These are phyloP conservation scores for Calidris pugnax DNA, from an alignment of 2,113 vertebrate genomes.

Conservation along the genomic window DNA sequence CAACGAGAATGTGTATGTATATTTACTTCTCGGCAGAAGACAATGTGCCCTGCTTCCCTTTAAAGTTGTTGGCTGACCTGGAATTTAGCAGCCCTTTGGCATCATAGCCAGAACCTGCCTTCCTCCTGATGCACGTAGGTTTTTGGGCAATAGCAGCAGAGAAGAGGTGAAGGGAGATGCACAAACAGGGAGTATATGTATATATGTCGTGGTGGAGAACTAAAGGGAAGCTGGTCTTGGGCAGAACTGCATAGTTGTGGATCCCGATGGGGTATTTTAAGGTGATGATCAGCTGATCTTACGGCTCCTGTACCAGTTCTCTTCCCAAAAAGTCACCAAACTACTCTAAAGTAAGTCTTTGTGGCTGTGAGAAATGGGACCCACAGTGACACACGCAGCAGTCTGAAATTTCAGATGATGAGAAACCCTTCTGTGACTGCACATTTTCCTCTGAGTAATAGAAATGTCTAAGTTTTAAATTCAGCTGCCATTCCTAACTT, in stretches of 20 bases:
- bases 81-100: constrained; percentile 10
- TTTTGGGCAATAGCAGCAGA: not conserved
- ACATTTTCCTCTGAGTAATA: constrained; percentile 14
- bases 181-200: not conserved
- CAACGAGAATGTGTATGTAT: not conserved
- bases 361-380: not conserved
- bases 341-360: not conserved
- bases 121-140: not conserved
- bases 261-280: not conserved
- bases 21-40: constrained; percentile 10
- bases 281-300: not conserved
- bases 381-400: not conserved
- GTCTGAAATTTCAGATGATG: constrained; percentile 17
- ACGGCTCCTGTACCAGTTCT: not conserved
- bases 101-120: not conserved
- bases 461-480: constrained; percentile 48
- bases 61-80: not conserved
- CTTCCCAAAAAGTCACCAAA: not conserved
- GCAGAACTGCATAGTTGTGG: not conserved
- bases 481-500: constrained; percentile 48
- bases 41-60: not conserved
- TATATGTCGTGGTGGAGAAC: not conserved
- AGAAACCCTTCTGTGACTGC: constrained; percentile 21
- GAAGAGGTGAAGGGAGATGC: not conserved
- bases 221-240: not conserved